Percentiles rank a stretch among this genome's conserved stretches.
phyloP scores from a whole-genome alignment of 2,797 vertebrate genomes.

The Oryzias dopingdopingensis region DNA sequence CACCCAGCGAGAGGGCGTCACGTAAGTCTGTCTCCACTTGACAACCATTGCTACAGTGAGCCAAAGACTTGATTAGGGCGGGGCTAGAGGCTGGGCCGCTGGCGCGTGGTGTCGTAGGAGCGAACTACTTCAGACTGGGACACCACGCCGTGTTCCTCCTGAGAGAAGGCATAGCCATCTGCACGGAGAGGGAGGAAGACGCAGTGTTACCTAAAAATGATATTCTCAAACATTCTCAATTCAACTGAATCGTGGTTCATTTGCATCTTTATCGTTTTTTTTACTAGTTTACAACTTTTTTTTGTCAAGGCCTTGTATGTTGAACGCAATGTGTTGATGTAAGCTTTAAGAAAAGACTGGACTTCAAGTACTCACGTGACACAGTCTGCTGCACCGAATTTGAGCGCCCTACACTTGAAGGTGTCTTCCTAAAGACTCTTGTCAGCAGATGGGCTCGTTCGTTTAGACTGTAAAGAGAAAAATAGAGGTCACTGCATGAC shows the following conservation, averaged over 20 bases:
- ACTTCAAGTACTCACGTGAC: conserved; percentile 84
- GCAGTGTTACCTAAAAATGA: background rate
- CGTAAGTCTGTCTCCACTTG: conserved; percentile 57
- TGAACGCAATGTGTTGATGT: no score
- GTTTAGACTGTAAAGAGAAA: conserved; percentile 82
- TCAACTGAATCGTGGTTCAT: no score
- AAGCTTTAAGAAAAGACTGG: background rate
- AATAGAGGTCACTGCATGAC: conserved; percentile 40
- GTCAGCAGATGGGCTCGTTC: conserved; percentile 97
- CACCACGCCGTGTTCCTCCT: conserved; percentile 97
- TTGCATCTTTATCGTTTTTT: no score
- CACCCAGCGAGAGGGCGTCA: conserved; percentile 43
- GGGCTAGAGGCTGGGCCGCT: conserved; percentile 85
- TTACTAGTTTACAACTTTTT: no score
- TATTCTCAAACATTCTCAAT: no score
- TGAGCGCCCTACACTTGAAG: conserved; percentile 91
- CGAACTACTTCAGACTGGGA: conserved; percentile 95
- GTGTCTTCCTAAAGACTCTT: conserved; percentile 94
- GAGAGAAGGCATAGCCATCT: conserved; percentile 99
- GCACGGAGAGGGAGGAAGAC: conserved; percentile 49
- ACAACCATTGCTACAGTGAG: conserved; percentile 48
- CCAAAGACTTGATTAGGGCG: conserved; percentile 40
- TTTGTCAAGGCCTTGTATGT: no score
- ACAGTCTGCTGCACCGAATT: conserved; percentile 93
- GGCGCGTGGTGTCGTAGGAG: conserved; percentile 94